These are phyloP conservation scores for Cirrhinus mrigala DNA, from an alignment of 2,797 vertebrate species.

Conservation along the genomic window DNA sequence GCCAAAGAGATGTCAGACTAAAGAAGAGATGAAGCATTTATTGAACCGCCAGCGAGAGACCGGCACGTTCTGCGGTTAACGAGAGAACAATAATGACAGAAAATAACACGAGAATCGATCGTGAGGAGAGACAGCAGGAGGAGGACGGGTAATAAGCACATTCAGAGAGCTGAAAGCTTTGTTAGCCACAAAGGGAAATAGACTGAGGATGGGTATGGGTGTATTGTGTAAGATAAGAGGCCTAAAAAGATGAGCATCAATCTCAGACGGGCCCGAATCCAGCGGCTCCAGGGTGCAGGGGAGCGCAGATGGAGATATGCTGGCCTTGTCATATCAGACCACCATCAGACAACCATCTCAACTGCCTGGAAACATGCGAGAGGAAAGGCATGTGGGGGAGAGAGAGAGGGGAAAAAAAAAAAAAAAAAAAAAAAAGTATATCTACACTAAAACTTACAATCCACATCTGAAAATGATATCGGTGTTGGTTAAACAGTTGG, in stretches of 20 bases:
- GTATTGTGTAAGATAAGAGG: conserved; percentile 32
- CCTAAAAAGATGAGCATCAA: conserved; percentile 29
- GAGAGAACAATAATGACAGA: neutral
- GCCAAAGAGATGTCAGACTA: neutral
- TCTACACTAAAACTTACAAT: conserved; percentile 29
- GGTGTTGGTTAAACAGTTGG: conserved; percentile 21
- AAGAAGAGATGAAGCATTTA: neutral
- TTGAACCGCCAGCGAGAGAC: neutral
- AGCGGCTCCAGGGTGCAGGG: neutral
- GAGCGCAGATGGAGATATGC: conserved; percentile 42
- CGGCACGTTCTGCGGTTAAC: neutral
- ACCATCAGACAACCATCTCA: conserved; percentile 21
- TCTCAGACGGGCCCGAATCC: conserved; percentile 29
- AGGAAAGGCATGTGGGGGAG: conserved; percentile 33
- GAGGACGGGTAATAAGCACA: conserved; percentile 1
- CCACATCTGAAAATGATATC: conserved; percentile 42
- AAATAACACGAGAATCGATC: conserved; percentile 14
- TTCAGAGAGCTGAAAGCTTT: conserved; percentile 24
- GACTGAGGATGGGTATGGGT: conserved; percentile 11
- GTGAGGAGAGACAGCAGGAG: neutral
- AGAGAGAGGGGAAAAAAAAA: neutral
- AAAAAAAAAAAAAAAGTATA: neutral
- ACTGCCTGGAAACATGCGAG: conserved; percentile 30
- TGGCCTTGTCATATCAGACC: conserved; percentile 39
- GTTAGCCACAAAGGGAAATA: conserved; percentile 7